phyloP scores from a whole-genome alignment of 2,888 invertebrate species.

The Epinotia nisella region DNA sequence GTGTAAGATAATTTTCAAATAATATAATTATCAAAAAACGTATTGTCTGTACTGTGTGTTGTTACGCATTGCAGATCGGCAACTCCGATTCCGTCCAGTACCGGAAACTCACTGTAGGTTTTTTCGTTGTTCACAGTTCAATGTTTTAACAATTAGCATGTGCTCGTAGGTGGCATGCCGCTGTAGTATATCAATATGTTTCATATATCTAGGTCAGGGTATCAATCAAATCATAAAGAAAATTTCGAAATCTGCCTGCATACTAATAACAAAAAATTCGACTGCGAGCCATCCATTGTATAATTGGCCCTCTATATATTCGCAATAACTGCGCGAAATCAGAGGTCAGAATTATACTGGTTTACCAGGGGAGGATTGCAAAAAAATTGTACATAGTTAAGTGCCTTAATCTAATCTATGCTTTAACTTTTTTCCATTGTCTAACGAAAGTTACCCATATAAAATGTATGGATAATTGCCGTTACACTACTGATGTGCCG shows the following conservation, averaged over 20 bases:
- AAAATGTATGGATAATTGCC: no score
- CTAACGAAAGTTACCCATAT: no score
- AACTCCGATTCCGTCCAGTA: constrained; percentile 63
- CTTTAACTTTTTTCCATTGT: no score
- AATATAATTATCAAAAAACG: no score
- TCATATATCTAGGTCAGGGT: background rate
- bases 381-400: no score
- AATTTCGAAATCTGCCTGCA: background rate
- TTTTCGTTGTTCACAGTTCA: constrained; percentile 50
- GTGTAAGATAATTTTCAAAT: no score
- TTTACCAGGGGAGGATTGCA: no score
- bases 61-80: constrained; percentile 68
- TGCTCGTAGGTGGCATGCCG: constrained; percentile 36
- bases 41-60: constrained; percentile 27
- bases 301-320: background rate
- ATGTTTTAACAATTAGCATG: constrained; percentile 56
- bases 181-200: constrained; percentile 23
- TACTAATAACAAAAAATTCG: background rate
- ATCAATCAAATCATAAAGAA: background rate
- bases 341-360: no score
- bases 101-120: constrained; percentile 72
- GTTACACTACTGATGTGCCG: no score
- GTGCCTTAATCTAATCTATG: no score
- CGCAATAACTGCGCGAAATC: no score
- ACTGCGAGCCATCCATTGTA: background rate